These are phyloP conservation scores for Ophioninae sp. DNA, from an alignment of 2,888 invertebrate genomes.

Conservation along the genomic window DNA sequence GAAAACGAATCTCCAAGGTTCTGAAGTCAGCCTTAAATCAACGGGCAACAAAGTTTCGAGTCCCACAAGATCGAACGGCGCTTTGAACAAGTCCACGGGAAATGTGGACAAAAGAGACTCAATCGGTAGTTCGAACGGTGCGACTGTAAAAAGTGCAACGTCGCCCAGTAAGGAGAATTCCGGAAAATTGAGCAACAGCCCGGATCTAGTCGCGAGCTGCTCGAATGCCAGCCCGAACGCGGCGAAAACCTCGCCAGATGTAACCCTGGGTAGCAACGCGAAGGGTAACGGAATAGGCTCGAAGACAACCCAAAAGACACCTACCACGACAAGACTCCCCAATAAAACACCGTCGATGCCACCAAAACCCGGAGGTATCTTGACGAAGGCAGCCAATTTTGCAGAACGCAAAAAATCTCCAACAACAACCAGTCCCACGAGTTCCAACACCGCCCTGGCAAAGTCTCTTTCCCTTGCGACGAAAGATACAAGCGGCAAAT, in stretches of 20 bases:
- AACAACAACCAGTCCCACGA: slow-evolving; percentile 65
- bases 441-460: slow-evolving; percentile 53
- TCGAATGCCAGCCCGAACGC: slow-evolving; percentile 78
- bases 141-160: slow-evolving; percentile 41
- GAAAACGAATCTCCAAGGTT: slow-evolving; percentile 67
- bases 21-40: slow-evolving; percentile 70
- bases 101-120: slow-evolving; percentile 68
- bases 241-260: slow-evolving; percentile 81
- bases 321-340: slow-evolving; percentile 78
- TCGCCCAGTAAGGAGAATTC: slow-evolving; percentile 66
- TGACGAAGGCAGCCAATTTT: slow-evolving; percentile 80
- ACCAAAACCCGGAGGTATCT: slow-evolving; percentile 82
- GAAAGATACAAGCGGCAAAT: slow-evolving; percentile 54
- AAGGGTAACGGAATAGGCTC: slow-evolving; percentile 13
- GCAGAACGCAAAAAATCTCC: slow-evolving; percentile 74
- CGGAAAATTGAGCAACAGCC: slow-evolving; percentile 83
- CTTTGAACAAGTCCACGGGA: slow-evolving; percentile 61
- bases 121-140: slow-evolving; percentile 33
- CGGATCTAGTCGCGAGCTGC: slow-evolving; percentile 89
- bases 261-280: slow-evolving; percentile 71
- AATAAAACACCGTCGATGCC: slow-evolving; percentile 78
- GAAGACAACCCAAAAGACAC: slow-evolving; percentile 71
- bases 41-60: slow-evolving; percentile 32
- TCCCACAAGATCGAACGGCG: slow-evolving; percentile 57
- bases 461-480: slow-evolving; percentile 64